phyloP scores from a whole-genome alignment of 2,113 vertebrate genomes.

The Anas platyrhynchos region DNA sequence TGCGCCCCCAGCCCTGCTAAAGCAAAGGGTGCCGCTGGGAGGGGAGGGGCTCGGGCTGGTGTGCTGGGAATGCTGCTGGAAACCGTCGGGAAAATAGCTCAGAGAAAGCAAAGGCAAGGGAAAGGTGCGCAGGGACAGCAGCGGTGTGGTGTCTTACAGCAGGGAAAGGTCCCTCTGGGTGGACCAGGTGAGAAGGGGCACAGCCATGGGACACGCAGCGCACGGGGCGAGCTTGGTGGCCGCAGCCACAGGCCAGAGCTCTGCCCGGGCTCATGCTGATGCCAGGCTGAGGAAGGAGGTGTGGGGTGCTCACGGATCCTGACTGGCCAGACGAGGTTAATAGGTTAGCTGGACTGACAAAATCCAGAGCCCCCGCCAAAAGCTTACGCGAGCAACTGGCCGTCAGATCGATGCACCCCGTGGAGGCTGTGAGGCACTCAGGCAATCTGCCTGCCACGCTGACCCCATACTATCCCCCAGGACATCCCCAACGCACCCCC shows the following conservation, averaged over 20 bases:
- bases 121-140: rapidly evolving
- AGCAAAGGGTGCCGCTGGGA: not conserved
- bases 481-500: not conserved
- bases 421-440: rapidly evolving
- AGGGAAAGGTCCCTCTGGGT: not conserved
- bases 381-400: rapidly evolving
- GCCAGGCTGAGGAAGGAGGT: not conserved
- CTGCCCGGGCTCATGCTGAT: not conserved
- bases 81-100: rapidly evolving
- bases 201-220: not conserved
- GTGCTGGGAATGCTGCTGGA: not conserved
- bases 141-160: rapidly evolving
- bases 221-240: rapidly evolving
- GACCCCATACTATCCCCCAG: not conserved
- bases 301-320: not conserved
- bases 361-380: not conserved
- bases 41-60: not conserved
- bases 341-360: not conserved
- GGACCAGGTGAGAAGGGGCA: not conserved
- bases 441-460: not conserved
- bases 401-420: not conserved
- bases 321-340: not conserved
- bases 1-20: not conserved
- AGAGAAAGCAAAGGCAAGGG: rapidly evolving
- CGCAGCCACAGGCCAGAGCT: rapidly evolving